Conservation (phyloP, 2,113 vertebrate genomes). For the Chaetops frenatus region DNA sequence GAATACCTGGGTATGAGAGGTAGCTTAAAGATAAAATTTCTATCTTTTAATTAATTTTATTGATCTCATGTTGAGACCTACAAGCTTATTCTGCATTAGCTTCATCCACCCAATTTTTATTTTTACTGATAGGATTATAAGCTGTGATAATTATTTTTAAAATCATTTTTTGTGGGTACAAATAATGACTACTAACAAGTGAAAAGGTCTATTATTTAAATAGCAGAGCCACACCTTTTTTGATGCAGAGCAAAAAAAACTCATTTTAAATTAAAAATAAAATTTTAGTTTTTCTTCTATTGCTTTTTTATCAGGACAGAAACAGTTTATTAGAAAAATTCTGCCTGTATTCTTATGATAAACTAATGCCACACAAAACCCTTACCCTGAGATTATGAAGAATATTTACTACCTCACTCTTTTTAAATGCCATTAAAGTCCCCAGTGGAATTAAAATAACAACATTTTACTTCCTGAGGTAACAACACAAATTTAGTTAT, state of each 20-base stretch:
- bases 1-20: not conserved
- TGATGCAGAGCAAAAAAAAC: rapidly evolving
- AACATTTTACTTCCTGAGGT: not conserved
- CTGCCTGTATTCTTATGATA: not conserved
- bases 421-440: not conserved
- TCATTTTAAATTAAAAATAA: not conserved
- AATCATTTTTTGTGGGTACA: not conserved
- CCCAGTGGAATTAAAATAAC: not conserved
- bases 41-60: not conserved
- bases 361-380: not conserved
- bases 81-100: not conserved
- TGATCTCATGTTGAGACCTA: not conserved
- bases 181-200: not conserved
- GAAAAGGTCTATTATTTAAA: not conserved
- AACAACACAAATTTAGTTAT: not conserved
- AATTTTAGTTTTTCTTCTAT: not conserved
- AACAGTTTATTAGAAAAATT: not conserved
- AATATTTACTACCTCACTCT: not conserved
- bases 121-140: not conserved
- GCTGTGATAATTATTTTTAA: rapidly evolving
- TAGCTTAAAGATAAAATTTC: not conserved
- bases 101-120: not conserved
- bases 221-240: not conserved
- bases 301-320: not conserved
- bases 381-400: not conserved